phyloP scores from a whole-genome alignment of 2,888 invertebrate species.

The Xanthia icteritia region DNA sequence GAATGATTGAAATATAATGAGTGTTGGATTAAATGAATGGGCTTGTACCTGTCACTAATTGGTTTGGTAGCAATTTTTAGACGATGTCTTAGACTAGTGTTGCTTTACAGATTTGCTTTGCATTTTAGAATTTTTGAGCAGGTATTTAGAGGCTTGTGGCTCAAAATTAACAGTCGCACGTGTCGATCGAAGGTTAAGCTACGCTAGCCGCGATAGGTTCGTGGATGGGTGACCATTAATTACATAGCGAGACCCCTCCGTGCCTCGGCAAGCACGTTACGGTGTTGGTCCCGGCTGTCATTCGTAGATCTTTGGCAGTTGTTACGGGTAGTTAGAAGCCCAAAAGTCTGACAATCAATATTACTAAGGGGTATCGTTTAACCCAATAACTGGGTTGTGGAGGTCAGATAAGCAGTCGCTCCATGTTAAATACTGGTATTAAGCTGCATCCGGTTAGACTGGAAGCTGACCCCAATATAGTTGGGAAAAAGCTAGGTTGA shows the following conservation, averaged over 20 bases:
- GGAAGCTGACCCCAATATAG: background rate
- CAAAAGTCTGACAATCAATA: background rate
- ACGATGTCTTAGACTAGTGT: conserved; percentile 9
- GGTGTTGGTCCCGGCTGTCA: too few species aligned
- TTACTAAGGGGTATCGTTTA: background rate
- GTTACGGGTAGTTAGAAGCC: background rate
- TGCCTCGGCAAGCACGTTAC: background rate
- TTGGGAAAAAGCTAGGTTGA: background rate
- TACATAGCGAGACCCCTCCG: too few species aligned
- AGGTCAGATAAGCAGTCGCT: background rate
- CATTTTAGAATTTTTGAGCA: background rate
- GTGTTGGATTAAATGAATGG: conserved; percentile 60
- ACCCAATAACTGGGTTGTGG: background rate
- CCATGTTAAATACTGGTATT: background rate
- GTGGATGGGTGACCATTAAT: background rate
- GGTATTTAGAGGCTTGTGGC: background rate
- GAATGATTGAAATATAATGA: conserved; percentile 67
- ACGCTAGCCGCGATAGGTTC: too few species aligned
- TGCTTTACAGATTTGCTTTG: conserved; percentile 11
- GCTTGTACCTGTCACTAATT: conserved; percentile 57
- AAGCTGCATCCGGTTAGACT: too few species aligned
- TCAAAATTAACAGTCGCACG: background rate
- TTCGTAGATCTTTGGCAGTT: background rate
- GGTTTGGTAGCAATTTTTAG: conserved; percentile 41
- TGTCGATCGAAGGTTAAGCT: background rate